phyloP scores from a whole-genome alignment of 2,888 invertebrate species.

The Eustalomyia histrio region DNA sequence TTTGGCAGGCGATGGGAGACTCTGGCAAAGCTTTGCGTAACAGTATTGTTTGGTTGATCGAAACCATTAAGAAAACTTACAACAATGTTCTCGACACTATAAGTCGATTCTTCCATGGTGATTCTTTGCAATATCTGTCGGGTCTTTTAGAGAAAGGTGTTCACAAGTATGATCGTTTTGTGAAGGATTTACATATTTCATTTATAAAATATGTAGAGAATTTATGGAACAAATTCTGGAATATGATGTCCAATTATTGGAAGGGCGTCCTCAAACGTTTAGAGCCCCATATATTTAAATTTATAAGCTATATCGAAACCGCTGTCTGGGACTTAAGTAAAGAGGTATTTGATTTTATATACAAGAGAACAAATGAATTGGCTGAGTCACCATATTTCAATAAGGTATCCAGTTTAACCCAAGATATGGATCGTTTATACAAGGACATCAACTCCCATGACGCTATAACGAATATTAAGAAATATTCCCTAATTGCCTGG shows the following conservation, averaged over 20 bases:
- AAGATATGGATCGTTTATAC: slow-evolving; percentile 89
- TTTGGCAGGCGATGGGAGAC: slow-evolving; percentile 92
- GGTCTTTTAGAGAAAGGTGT: slow-evolving; percentile 85
- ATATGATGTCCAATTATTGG: slow-evolving; percentile 85
- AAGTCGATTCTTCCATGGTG: slow-evolving; percentile 86
- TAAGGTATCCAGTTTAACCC: slow-evolving; percentile 88
- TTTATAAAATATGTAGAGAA: slow-evolving; percentile 86
- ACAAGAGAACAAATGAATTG: slow-evolving; percentile 88
- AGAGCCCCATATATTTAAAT: slow-evolving; percentile 88
- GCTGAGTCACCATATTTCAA: slow-evolving; percentile 90
- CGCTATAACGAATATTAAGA: slow-evolving; percentile 87
- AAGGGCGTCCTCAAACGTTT: slow-evolving; percentile 85
- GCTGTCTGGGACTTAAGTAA: slow-evolving; percentile 87
- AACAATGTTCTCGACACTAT: slow-evolving; percentile 85
- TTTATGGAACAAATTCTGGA: slow-evolving; percentile 86
- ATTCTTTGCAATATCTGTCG: slow-evolving; percentile 87
- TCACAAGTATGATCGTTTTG: slow-evolving; percentile 88
- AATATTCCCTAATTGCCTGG: slow-evolving; percentile 85
- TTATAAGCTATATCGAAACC: slow-evolving; percentile 87
- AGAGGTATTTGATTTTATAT: slow-evolving; percentile 88
- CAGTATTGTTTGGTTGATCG: slow-evolving; percentile 86
- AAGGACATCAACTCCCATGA: slow-evolving; percentile 89
- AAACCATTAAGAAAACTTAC: slow-evolving; percentile 84
- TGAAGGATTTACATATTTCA: slow-evolving; percentile 86
- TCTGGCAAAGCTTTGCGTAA: slow-evolving; percentile 89